A percentile compares a stretch with the other conserved stretches of the same genome.
phyloP scores from a whole-genome alignment of 1,140 invertebrate species.

The Sminthurides bifidus region DNA sequence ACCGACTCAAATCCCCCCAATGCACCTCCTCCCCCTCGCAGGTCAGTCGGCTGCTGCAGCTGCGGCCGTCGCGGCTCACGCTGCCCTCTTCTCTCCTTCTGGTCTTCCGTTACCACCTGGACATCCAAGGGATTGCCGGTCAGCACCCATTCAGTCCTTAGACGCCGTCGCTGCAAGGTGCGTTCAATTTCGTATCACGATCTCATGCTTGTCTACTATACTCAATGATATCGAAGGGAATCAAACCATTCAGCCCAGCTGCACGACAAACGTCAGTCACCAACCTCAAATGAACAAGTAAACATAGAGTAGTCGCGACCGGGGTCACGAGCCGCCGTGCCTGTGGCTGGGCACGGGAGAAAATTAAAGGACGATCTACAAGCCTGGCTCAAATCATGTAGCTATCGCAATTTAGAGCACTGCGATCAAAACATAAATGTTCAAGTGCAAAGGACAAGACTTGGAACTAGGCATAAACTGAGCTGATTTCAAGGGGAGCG shows the following conservation, averaged over 20 bases:
- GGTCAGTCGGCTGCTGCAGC: constrained; percentile 59
- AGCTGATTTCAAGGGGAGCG: too few relatives aligned
- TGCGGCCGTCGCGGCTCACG: constrained; percentile 56
- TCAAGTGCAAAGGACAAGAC: too few relatives aligned
- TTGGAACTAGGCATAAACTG: too few relatives aligned
- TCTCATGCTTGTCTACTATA: not conserved
- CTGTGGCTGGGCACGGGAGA: too few relatives aligned
- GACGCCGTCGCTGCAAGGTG: constrained; percentile 23
- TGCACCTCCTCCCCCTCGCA: constrained; percentile 45
- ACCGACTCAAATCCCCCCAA: constrained; percentile 74
- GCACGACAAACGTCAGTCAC: too few relatives aligned
- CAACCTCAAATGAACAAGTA: not conserved
- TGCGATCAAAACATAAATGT: too few relatives aligned
- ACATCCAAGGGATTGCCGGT: constrained; percentile 48
- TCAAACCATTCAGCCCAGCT: too few relatives aligned
- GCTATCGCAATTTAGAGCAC: too few relatives aligned
- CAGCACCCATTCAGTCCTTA: constrained; percentile 30
- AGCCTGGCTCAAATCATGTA: too few relatives aligned
- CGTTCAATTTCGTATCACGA: not conserved
- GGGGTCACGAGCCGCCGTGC: too few relatives aligned
- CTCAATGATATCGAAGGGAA: too few relatives aligned
- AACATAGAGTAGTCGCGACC: not conserved
- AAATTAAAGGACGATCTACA: too few relatives aligned
- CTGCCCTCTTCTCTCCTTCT: constrained; percentile 63
- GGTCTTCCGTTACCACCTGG: constrained; percentile 58